Evolutionary conservation across 2,797 vertebrate genomes (phyloP), one percentile per base, ranked within the genome.

Genomic region (Phataginus tricuspis): DNA sequence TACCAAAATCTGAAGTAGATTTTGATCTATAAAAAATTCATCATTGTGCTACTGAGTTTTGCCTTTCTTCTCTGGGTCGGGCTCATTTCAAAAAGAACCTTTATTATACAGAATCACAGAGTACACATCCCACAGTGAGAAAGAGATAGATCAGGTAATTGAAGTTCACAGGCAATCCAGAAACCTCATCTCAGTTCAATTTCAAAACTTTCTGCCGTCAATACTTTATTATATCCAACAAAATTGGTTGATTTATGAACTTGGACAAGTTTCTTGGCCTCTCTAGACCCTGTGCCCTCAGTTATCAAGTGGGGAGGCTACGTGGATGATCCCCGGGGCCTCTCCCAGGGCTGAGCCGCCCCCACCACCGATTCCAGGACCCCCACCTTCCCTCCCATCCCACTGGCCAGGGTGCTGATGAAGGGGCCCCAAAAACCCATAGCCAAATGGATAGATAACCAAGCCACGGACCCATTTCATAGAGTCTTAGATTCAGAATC

Each of bases 161-260:
- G 79, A 55, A 69, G 78, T 63, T 84, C 63, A 27, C 4, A 2
- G 71, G 25, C 15, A 61, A 94, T 88, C 85, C 80, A 87, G 90
- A 96, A 93, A 94, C n/a, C 77, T 95, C 95, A 94, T 85, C 87
- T 79, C 90, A 80, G 84, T 72, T 86, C 75, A 77, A 80, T 90
- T 94, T 80, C 68, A 59, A 90, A 59, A 49, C 23, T 27, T 39
- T 55, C 89, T 69, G 31, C 66, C 66, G 29, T 66, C 86, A 12
- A 34, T 59, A 63, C 74, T 37, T 69, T 23, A 69, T 77, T 45
- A 42, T 9, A 29, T 18, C 83, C 42, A n/a, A 77, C 2, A 42
- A 42, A 89, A 71, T 29, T 49, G 66, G 82, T 18, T 82, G 78
- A 82, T 69, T 71, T 74, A 72, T 63, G 68, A 78, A 39, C 39